Evolutionary conservation across 2,797 vertebrate genomes (phyloP), one percentile per base, ranked within the genome.

Genomic region (Cirrhinus molitorella): DNA sequence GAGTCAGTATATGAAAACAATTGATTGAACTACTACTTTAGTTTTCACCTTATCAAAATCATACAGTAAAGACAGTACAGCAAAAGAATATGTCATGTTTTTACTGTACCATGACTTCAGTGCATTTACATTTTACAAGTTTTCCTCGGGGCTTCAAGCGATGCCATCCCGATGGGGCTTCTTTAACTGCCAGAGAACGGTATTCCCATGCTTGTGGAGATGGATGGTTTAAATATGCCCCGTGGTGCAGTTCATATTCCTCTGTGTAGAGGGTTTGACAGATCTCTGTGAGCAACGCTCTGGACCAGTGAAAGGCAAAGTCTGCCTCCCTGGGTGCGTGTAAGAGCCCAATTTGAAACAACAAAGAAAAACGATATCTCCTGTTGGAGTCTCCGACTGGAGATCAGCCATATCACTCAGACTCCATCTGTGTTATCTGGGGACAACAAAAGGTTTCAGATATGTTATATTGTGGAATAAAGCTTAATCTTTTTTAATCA

Each of bases 341-440:
- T 80, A 86, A 88, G 57, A 85, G 40, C 16, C 71, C 81, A 83
- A 66, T 80, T 83, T 45, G 71, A 80, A 79, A 83, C 68, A 82
- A 40, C 80, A 66, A 81, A 81, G 87, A 88, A 66, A 88, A 83
- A 89, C 81, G 2, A 76, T 77, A 83, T 71, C 70, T 76, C 59
- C 75, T 77, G 68, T 89, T 71, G 80, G 76, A 79, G 53, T 63
- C 55, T 45, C 61, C 31, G 81, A 78, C 76, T 84, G 85, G 72
- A 89, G 83, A 65, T 67, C 68, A 68, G 49, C 65, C 63, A 67
- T 72, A 82, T 81, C 79, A 81, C 80, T 82, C 75, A 88, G 67
- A 73, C 51, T 16, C 55, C 13, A 85, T 73, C 84, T 86, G 75
- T 70, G 45, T 43, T 67, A 59, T 77, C 83, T 80, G 23, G 16